These are phyloP conservation scores for Noctilio leporinus DNA, from an alignment of 2,113 vertebrate species.

Conservation along the genomic window DNA sequence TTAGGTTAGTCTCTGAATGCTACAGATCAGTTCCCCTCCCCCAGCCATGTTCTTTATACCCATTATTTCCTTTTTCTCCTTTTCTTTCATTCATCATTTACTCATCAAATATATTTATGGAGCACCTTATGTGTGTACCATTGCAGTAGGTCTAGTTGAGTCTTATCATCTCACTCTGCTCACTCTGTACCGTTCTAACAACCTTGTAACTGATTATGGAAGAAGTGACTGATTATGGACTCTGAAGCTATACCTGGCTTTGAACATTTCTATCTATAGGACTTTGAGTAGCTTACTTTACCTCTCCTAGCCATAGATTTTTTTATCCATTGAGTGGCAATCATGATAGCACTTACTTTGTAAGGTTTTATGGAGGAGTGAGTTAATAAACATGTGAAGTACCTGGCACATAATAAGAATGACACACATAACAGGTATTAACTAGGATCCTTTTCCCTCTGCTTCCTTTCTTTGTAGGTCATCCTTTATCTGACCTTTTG, in stretches of 20 bases:
- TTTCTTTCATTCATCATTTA: neutral
- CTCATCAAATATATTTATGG: neutral
- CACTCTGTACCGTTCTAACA: neutral
- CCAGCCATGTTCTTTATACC: neutral
- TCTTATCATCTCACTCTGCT: neutral
- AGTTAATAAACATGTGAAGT: neutral
- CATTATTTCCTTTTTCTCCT: neutral
- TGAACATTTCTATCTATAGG: neutral
- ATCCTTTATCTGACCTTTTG: neutral
- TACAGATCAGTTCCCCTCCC: neutral
- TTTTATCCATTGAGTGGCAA: neutral
- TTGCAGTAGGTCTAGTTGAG: neutral
- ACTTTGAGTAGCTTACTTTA: neutral
- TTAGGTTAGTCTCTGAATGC: neutral
- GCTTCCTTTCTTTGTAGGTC: neutral
- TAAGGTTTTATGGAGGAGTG: neutral
- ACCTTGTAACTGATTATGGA: neutral
- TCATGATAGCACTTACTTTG: neutral
- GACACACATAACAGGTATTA: neutral
- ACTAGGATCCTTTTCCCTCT: neutral
- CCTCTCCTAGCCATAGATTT: neutral
- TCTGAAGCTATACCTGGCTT: neutral
- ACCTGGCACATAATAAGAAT: neutral
- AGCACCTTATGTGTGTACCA: neutral
- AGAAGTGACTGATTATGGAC: neutral